phyloP scores from a whole-genome alignment of 2,888 invertebrate species.

The Idaea biselata region DNA sequence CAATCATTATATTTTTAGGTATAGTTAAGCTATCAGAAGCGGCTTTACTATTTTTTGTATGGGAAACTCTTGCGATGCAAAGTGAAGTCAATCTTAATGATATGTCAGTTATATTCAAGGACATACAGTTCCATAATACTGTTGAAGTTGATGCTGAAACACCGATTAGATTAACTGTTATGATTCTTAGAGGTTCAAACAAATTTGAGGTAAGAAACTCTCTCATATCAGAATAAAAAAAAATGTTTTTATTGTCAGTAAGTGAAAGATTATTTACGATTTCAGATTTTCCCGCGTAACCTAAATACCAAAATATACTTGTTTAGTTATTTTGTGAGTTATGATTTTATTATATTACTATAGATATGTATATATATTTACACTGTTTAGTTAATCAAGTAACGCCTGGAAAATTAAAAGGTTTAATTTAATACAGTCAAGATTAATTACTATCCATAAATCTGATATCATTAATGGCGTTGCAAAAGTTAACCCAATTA shows the following conservation, averaged over 20 bases:
- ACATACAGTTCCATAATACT: slow-evolving; percentile 39
- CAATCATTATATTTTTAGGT: slow-evolving; percentile 48
- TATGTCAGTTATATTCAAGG: slow-evolving; percentile 36
- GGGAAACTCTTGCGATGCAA: slow-evolving; percentile 75
- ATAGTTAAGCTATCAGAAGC: slow-evolving; percentile 85
- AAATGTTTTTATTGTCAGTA: too few relatives aligned
- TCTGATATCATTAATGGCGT: background rate
- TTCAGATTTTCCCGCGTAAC: too few relatives aligned
- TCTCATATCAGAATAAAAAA: too few relatives aligned
- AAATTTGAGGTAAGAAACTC: slow-evolving; percentile 41
- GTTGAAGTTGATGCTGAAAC: slow-evolving; percentile 30
- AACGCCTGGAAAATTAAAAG: background rate
- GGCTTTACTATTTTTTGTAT: slow-evolving; percentile 67
- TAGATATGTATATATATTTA: too few relatives aligned
- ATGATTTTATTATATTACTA: too few relatives aligned
- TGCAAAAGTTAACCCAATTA: background rate
- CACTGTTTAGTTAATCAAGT: too few relatives aligned
- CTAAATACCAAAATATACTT: background rate
- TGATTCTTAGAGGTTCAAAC: slow-evolving; percentile 38
- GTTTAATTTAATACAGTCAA: background rate
- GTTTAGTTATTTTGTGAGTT: too few relatives aligned
- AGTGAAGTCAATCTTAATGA: slow-evolving; percentile 52
- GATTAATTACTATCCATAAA: background rate
- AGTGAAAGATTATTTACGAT: too few relatives aligned
- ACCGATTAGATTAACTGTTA: slow-evolving; percentile 32